Evolutionary conservation across 2,113 vertebrate genomes (phyloP), one percentile per base, ranked within the genome.

Genomic region (Zingel zingel): DNA sequence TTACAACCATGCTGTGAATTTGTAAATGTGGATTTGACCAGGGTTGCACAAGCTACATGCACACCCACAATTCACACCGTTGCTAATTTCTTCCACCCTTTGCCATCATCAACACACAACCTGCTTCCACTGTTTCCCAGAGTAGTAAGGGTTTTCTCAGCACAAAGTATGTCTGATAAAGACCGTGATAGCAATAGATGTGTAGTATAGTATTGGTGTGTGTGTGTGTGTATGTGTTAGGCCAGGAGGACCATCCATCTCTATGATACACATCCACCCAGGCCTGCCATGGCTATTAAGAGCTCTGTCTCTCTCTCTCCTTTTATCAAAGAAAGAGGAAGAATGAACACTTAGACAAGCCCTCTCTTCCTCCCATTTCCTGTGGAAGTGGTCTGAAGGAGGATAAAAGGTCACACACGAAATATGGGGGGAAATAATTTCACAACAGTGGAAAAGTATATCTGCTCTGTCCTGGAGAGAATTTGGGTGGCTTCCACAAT

Each of bases 171-270:
- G 45, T 39, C 39, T 43, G 39, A 43, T 9, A 39, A 39, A 39
- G 36, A 8, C 1, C 1, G 36, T 39, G 36, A 39, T 43, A 43
- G 39, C 39, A 43, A 43, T 43, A 43, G 39, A 43, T 43, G 10
- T 43, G 39, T 43, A 11, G 39, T 43, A 11, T 43, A 43, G 39
- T 43, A 11, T 11, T 43, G 36, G 45, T 63, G 62, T 61, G 25
- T 74, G 39, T 23, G 25, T 25, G 25, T 25, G 62, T 61, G 56
- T 15, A 68, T 73, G 39, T 64, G 45, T n/a, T 33, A 5, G 68
- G 57, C 77, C 67, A 79, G 63, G 48, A 63, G 82, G 66, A 66
- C 56, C 69, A 91, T 91, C 88, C 69, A 82, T 91, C 81, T 91
- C 43, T 65, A 86, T 89, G 86, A 85, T 59, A 39, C 69, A 83